Evolutionary conservation across 2,888 invertebrate species (phyloP).

Genomic region (Mimumesa dahlbomi): DNA sequence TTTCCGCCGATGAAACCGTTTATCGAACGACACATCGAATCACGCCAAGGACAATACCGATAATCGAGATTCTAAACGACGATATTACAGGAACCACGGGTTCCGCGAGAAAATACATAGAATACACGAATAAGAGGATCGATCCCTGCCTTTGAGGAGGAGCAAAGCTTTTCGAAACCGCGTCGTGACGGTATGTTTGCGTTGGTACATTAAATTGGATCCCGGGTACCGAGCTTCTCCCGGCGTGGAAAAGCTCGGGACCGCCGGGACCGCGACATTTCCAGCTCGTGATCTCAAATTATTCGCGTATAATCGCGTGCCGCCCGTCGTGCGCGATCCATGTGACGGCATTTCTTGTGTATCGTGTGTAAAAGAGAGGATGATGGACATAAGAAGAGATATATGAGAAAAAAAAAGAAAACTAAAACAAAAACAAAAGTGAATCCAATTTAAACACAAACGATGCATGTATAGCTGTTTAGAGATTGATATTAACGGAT

Average conservation of each 20-base stretch:
- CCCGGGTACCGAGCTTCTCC: conserved; percentile 38
- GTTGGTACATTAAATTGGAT: conserved; percentile 59
- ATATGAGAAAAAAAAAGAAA: too few species aligned
- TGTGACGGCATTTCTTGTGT: conserved; percentile 49
- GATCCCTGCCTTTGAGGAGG: conserved; percentile 28
- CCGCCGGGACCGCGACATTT: conserved; percentile 61
- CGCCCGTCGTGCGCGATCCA: conserved; percentile 62
- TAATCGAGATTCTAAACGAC: too few species aligned
- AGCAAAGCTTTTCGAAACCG: conserved; percentile 59
- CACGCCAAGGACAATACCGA: too few species aligned
- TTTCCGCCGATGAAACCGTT: too few species aligned
- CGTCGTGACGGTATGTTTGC: conserved; percentile 52
- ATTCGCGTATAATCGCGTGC: conserved; percentile 61
- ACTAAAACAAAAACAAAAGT: neutral
- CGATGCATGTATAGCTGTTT: conserved; percentile 48
- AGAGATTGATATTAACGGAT: conserved; percentile 28
- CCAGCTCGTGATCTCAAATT: conserved; percentile 77
- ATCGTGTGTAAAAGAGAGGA: conserved; percentile 45
- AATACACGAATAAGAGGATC: too few species aligned
- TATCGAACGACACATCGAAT: too few species aligned
- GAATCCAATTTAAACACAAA: conserved; percentile 35
- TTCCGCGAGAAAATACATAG: neutral
- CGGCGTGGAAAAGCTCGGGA: conserved; percentile 48
- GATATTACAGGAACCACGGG: too few species aligned
- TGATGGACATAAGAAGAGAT: neutral